A percentile compares a stretch with the other conserved stretches of the same genome.
These are phyloP conservation scores for Perithous albicinctus DNA, from an alignment of 2,888 invertebrate genomes.

Conservation along the genomic window DNA sequence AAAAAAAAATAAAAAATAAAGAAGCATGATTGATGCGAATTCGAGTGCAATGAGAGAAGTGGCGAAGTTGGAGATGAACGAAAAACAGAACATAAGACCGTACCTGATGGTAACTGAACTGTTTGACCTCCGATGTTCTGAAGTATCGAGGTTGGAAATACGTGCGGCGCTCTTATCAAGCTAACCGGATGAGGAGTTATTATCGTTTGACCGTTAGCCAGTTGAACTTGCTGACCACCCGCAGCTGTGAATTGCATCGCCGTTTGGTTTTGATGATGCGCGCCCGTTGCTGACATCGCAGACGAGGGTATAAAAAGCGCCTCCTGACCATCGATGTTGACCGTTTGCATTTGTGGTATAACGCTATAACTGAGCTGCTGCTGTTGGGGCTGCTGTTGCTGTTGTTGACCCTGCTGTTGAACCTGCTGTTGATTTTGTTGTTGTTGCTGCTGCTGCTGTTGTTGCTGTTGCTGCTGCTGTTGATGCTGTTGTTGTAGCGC, in stretches of 20 bases:
- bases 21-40: not conserved
- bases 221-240: slow-evolving; percentile 84
- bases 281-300: slow-evolving; percentile 86
- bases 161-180: slow-evolving; percentile 90
- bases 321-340: slow-evolving; percentile 97
- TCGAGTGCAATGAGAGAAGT: not conserved
- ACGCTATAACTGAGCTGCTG: slow-evolving; percentile 86
- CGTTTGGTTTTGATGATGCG: slow-evolving; percentile 85
- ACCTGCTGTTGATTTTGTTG: slow-evolving; percentile 81
- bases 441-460: slow-evolving; percentile 85
- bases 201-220: slow-evolving; percentile 84
- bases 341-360: slow-evolving; percentile 94
- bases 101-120: slow-evolving; percentile 89
- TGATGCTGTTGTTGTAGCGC: slow-evolving; percentile 83
- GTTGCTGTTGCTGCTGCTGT: slow-evolving; percentile 85
- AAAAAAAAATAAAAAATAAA: not conserved
- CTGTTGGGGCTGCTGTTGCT: slow-evolving; percentile 85
- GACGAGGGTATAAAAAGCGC: slow-evolving; percentile 95
- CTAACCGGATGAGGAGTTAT: slow-evolving; percentile 85
- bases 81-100: not conserved
- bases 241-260: slow-evolving; percentile 83
- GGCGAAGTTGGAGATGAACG: not conserved
- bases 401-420: slow-evolving; percentile 78
- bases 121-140: slow-evolving; percentile 89
- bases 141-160: slow-evolving; percentile 89